These are phyloP conservation scores for Yponomeuta sedellus DNA, from an alignment of 2,888 invertebrate genomes.

Conservation along the genomic window DNA sequence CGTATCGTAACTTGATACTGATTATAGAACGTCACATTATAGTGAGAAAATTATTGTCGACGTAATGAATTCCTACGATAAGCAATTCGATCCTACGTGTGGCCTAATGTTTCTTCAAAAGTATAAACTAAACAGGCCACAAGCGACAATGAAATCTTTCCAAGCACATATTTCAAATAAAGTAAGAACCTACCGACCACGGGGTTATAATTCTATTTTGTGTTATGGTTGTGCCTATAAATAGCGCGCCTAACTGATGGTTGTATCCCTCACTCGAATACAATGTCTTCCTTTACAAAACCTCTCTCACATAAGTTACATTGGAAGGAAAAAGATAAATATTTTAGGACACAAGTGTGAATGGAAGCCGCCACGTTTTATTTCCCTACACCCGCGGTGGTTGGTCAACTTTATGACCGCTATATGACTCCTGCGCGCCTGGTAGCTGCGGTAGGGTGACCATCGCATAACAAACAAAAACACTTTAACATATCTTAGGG, in stretches of 20 bases:
- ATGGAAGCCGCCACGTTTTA: conserved; percentile 54
- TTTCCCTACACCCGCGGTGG: conserved; percentile 39
- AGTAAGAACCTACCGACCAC: background rate
- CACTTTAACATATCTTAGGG: background rate
- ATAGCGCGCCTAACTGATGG: background rate
- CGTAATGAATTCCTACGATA: background rate
- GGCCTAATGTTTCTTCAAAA: background rate
- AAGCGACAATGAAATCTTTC: background rate
- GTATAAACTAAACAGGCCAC: background rate
- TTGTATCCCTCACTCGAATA: background rate
- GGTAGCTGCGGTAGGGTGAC: conserved; percentile 39
- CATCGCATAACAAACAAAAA: conserved; percentile 22
- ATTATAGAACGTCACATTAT: conserved; percentile 7
- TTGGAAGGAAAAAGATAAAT: conserved; percentile 37
- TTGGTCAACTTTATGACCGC: conserved; percentile 53
- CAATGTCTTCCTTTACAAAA: conserved; percentile 26
- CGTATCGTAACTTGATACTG: conserved; percentile 9
- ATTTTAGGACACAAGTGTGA: conserved; percentile 67
- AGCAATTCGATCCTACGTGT: background rate
- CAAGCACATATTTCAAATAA: background rate
- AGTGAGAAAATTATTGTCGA: background rate
- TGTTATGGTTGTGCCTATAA: conserved; percentile 1
- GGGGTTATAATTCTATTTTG: background rate
- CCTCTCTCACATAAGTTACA: conserved; percentile 17
- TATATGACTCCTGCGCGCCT: conserved; percentile 38